These are phyloP conservation scores for Malurus splendens DNA, from an alignment of 2,797 vertebrate genomes.

Conservation along the genomic window DNA sequence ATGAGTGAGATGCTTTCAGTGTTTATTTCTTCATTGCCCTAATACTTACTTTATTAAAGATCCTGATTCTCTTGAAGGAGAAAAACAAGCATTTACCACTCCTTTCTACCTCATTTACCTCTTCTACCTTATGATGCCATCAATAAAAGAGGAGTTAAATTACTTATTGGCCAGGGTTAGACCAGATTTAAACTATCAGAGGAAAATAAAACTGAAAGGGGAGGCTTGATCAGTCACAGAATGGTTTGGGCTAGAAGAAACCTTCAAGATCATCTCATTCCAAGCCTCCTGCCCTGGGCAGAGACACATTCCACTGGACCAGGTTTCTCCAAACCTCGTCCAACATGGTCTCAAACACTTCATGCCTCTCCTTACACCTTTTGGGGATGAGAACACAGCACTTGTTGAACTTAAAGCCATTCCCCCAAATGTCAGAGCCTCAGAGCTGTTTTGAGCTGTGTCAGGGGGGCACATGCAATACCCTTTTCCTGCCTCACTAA, in stretches of 20 bases:
- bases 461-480: not conserved
- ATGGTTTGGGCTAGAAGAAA: not conserved
- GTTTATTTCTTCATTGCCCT: conserved; percentile 35
- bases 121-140: not conserved
- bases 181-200: not conserved
- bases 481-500: fast-evolving
- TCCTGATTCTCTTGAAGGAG: not conserved
- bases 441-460: not conserved
- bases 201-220: not conserved
- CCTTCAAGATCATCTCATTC: not conserved
- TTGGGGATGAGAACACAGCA: too few relatives aligned
- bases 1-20: not conserved
- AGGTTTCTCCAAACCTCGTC: not conserved
- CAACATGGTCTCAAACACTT: not conserved
- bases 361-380: not conserved
- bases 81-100: not conserved
- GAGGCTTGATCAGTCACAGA: not conserved
- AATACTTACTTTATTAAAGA: conserved; percentile 20
- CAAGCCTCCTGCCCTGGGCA: not conserved
- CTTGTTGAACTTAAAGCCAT: not conserved
- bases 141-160: not conserved
- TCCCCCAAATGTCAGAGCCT: not conserved
- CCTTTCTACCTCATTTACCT: conserved; percentile 7
- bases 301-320: not conserved
- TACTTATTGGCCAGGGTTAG: not conserved